These are phyloP conservation scores for Lasioglossum villosulum DNA, from an alignment of 2,888 invertebrate species.

Conservation along the genomic window DNA sequence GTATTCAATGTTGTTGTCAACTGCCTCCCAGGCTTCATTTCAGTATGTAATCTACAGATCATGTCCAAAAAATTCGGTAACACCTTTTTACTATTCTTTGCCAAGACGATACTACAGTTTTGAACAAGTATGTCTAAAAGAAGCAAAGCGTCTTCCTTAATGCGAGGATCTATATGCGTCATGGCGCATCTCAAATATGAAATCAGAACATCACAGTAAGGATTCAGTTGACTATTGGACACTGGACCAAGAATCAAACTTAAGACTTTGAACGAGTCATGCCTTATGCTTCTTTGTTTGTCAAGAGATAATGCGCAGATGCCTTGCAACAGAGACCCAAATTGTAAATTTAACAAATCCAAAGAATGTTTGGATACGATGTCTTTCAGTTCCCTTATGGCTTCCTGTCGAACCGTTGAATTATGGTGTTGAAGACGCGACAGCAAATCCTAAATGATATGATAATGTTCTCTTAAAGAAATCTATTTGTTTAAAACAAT, in stretches of 20 bases:
- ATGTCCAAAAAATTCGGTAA: slow-evolving; percentile 93
- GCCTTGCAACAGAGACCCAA: slow-evolving; percentile 89
- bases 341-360: slow-evolving; percentile 86
- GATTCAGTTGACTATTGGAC: slow-evolving; percentile 86
- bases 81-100: slow-evolving; percentile 89
- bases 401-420: slow-evolving; percentile 88
- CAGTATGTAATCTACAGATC: slow-evolving; percentile 90
- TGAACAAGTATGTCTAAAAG: slow-evolving; percentile 92
- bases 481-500: neutral
- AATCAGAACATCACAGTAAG: slow-evolving; percentile 91
- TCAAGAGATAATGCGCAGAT: slow-evolving; percentile 90
- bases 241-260: slow-evolving; percentile 85
- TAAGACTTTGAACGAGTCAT: slow-evolving; percentile 86
- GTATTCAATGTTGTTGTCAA: slow-evolving; percentile 90
- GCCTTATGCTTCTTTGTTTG: slow-evolving; percentile 88
- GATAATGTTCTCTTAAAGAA: neutral
- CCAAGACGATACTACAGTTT: slow-evolving; percentile 88
- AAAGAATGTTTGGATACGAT: slow-evolving; percentile 85
- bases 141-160: slow-evolving; percentile 93
- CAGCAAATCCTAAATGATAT: slow-evolving; percentile 87
- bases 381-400: slow-evolving; percentile 87
- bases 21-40: slow-evolving; percentile 88
- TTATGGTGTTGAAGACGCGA: slow-evolving; percentile 91
- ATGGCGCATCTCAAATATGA: slow-evolving; percentile 94
- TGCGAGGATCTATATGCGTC: slow-evolving; percentile 93